Conservation (phyloP, 2,113 vertebrate species). For the Aix galericulata region DNA sequence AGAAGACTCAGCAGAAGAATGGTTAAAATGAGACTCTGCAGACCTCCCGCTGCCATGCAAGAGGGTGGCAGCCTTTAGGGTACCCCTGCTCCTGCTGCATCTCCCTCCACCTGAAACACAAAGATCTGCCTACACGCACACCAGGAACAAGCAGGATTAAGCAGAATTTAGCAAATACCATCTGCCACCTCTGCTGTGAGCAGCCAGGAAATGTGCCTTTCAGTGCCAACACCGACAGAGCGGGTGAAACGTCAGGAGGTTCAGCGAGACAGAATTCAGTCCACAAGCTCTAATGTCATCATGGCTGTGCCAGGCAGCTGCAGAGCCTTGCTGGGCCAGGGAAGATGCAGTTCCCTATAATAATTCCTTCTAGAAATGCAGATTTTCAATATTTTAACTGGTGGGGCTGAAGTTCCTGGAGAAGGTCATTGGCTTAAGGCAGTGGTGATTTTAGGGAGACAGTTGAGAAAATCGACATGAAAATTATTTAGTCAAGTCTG, state of each 20-base stretch:
- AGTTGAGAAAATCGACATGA: not conserved
- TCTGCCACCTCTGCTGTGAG: not conserved
- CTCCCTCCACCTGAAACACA: not conserved
- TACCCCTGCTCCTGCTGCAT: not conserved
- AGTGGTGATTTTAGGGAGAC: not conserved
- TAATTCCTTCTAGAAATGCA: not conserved
- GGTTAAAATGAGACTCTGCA: not conserved
- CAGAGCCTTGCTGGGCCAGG: not conserved
- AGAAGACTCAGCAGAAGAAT: not conserved
- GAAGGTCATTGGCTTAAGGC: not conserved
- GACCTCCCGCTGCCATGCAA: not conserved
- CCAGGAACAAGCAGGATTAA: not conserved
- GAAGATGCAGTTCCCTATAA: not conserved
- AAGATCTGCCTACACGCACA: not conserved
- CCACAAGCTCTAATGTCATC: rapidly evolving
- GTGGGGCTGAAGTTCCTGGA: not conserved
- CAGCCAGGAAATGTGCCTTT: not conserved
- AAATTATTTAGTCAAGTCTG: not conserved
- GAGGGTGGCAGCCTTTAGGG: rapidly evolving
- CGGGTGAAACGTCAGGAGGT: rapidly evolving
- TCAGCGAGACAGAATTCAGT: rapidly evolving
- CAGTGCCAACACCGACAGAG: not conserved
- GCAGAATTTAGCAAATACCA: conserved; percentile 31
- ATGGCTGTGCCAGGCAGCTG: rapidly evolving
- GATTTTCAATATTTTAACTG: not conserved